Conservation (phyloP, 2,113 vertebrate genomes). For the Tychaedon coryphoeus region DNA sequence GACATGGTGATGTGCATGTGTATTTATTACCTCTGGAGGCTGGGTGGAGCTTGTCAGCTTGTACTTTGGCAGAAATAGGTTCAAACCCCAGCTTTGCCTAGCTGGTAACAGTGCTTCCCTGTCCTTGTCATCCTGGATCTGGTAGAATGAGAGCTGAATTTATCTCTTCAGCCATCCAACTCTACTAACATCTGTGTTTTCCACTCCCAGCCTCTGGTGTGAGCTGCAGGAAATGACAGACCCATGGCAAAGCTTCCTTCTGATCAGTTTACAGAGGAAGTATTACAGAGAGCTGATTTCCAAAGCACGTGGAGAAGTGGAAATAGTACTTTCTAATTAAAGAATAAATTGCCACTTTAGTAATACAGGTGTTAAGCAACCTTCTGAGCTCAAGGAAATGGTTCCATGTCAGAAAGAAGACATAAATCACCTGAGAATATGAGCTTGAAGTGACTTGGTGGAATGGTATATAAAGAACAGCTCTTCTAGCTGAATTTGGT, state of each 20-base stretch:
- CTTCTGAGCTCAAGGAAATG: background rate
- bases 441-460: background rate
- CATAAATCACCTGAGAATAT: background rate
- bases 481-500: background rate
- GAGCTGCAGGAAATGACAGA: background rate
- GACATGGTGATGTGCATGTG: background rate
- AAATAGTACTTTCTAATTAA: conserved; percentile 14
- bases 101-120: background rate
- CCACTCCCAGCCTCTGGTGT: background rate
- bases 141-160: background rate
- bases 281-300: background rate
- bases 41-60: background rate
- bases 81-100: background rate
- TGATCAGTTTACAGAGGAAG: background rate
- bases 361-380: background rate
- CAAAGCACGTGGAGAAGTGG: background rate
- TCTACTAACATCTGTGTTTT: background rate
- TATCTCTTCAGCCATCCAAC: background rate
- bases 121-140: background rate
- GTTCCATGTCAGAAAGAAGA: background rate
- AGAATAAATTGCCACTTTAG: conserved; percentile 2
- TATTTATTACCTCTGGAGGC: background rate
- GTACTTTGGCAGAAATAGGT: background rate
- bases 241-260: background rate
- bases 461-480: background rate